phyloP scores from a whole-genome alignment of 2,888 invertebrate species.

The Cryptosula pallasiana region DNA sequence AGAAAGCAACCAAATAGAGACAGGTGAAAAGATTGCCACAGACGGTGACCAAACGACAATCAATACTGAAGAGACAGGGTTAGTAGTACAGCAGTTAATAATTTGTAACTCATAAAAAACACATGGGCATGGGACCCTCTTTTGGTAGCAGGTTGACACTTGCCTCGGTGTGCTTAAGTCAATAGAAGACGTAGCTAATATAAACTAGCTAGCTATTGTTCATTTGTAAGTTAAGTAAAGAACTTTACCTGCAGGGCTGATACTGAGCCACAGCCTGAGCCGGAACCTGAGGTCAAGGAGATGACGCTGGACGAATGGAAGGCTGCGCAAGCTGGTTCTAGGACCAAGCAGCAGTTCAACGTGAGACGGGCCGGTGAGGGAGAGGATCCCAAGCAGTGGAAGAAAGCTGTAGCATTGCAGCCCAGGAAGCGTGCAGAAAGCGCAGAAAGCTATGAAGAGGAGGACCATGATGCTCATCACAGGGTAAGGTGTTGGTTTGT shows the following conservation, averaged over 20 bases:
- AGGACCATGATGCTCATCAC: neutral
- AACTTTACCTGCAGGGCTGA: neutral
- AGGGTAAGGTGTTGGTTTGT: neutral
- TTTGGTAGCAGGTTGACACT: too few relatives aligned
- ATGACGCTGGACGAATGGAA: slow-evolving; percentile 93
- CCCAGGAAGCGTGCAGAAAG: slow-evolving; percentile 13
- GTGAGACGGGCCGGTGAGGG: slow-evolving; percentile 90
- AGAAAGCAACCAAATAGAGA: neutral
- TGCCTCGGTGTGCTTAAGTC: too few relatives aligned
- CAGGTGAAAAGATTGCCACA: neutral
- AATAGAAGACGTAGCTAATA: too few relatives aligned
- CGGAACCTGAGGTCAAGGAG: slow-evolving; percentile 71
- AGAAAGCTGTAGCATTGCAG: slow-evolving; percentile 34
- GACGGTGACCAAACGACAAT: neutral
- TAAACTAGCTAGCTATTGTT: too few relatives aligned
- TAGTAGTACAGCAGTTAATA: neutral
- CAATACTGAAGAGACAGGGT: neutral
- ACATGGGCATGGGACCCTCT: too few relatives aligned
- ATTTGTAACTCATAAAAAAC: too few relatives aligned
- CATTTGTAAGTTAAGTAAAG: too few relatives aligned
- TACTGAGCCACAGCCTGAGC: slow-evolving; percentile 60
- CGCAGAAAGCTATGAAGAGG: slow-evolving; percentile 2
- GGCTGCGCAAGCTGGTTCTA: slow-evolving; percentile 67
- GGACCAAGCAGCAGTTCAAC: slow-evolving; percentile 81
- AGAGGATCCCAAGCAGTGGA: slow-evolving; percentile 72